Evolutionary conservation across 2,797 vertebrate genomes (phyloP).

Genomic region (Pangasius mekongensis): DNA sequence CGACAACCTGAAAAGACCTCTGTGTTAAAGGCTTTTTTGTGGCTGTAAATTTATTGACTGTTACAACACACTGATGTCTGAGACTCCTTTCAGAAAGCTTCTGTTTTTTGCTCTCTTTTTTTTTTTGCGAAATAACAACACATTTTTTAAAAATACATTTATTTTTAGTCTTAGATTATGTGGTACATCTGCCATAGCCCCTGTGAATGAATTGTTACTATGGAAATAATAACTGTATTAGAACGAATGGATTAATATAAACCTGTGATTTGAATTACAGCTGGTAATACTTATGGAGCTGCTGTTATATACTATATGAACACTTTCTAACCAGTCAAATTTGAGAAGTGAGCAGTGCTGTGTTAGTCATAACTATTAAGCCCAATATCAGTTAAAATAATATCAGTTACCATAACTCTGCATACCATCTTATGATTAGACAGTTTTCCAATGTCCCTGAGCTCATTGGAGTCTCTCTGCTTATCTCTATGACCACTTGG

Average conservation of each 20-base stretch:
- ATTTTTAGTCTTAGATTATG: background rate
- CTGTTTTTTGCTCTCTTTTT: background rate
- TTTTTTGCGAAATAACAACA: background rate
- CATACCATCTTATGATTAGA: background rate
- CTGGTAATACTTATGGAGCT: background rate
- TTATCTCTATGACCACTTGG: constrained; percentile 61
- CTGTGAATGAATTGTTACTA: background rate
- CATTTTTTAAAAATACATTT: background rate
- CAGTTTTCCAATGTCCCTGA: background rate
- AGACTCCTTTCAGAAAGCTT: background rate
- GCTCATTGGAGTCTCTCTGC: constrained; percentile 28
- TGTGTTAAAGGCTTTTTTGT: background rate
- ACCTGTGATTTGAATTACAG: background rate
- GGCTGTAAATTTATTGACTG: background rate
- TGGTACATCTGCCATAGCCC: background rate
- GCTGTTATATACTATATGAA: background rate
- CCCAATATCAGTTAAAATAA: too few relatives aligned
- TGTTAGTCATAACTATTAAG: background rate
- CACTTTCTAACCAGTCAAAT: background rate
- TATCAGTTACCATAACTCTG: background rate
- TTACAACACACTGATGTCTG: background rate
- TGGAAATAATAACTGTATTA: background rate
- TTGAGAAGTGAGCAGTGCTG: background rate
- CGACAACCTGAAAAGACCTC: background rate
- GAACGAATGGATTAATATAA: background rate